These are phyloP conservation scores for Sinocyclocheilus anophthalmus DNA, from an alignment of 2,113 vertebrate species.

Conservation along the genomic window DNA sequence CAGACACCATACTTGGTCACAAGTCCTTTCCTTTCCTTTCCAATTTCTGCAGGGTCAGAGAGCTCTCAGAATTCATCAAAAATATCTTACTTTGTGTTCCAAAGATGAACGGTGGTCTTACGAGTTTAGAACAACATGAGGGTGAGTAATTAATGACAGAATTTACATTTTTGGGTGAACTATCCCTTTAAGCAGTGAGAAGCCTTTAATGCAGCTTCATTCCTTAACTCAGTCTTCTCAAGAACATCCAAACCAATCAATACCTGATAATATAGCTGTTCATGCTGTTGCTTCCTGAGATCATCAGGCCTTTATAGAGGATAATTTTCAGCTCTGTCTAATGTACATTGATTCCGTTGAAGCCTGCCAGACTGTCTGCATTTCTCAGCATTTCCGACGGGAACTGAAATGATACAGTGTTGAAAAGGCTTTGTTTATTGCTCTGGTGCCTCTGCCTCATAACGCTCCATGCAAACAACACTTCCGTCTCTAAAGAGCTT, in stretches of 20 bases:
- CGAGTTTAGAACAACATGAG: no score
- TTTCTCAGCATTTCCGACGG: conserved; percentile 20
- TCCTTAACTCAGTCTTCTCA: background rate
- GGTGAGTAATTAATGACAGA: no score
- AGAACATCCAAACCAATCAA: conserved; percentile 15
- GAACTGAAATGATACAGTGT: background rate
- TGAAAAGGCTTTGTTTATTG: conserved; percentile 31
- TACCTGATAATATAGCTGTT: conserved; percentile 10
- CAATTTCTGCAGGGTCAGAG: no score
- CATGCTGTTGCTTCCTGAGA: conserved; percentile 4
- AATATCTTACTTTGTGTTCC: no score
- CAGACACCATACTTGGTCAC: no score
- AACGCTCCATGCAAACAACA: background rate
- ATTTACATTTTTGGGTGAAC: no score
- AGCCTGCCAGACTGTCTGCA: conserved; percentile 10
- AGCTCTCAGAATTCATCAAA: no score
- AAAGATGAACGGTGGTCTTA: no score
- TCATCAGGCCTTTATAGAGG: conserved; percentile 2
- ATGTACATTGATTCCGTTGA: conserved; percentile 22
- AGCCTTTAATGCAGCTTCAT: background rate
- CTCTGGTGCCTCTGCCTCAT: background rate
- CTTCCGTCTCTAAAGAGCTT: conserved; percentile 5
- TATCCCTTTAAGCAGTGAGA: background rate
- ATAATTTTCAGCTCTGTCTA: background rate
- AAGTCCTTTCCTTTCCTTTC: no score